Percentiles rank a stretch among this genome's conserved stretches.
These are phyloP conservation scores for Aphelinus atriplicis DNA, from an alignment of 1,140 invertebrate genomes.

Conservation along the genomic window DNA sequence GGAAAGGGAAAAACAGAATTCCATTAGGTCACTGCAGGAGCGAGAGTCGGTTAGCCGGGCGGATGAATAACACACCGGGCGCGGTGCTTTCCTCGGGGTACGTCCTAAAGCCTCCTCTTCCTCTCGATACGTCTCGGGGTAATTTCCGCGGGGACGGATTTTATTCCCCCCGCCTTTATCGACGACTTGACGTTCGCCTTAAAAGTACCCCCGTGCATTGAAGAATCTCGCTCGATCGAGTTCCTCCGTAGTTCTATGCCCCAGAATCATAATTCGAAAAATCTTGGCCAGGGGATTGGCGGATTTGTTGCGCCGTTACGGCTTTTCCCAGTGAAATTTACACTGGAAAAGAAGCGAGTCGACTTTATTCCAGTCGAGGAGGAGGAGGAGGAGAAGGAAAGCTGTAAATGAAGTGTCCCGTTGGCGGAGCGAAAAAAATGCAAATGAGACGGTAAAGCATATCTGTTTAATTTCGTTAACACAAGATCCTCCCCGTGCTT, in stretches of 20 bases:
- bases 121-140: conserved; percentile 2
- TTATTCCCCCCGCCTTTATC: too few species aligned
- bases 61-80: conserved; percentile 12
- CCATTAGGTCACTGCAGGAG: conserved; percentile 27
- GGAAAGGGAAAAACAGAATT: conserved; percentile 18
- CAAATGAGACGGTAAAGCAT: background rate
- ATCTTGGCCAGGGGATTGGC: too few species aligned
- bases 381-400: background rate
- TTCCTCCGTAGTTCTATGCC: too few species aligned
- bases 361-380: too few species aligned
- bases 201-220: too few species aligned
- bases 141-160: conserved; percentile 35
- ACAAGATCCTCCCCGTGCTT: background rate
- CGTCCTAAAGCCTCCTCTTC: conserved; percentile 12
- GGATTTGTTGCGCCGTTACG: too few species aligned
- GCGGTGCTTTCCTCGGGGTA: conserved; percentile 11
- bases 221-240: too few species aligned
- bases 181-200: too few species aligned
- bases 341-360: too few species aligned
- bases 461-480: conserved; percentile 30
- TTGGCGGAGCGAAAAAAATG: background rate
- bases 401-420: conserved; percentile 10
- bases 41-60: background rate
- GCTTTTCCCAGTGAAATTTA: too few species aligned
- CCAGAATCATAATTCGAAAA: too few species aligned